These are phyloP conservation scores for Onthophagus taurus DNA, from an alignment of 1,140 invertebrate species.

Conservation along the genomic window DNA sequence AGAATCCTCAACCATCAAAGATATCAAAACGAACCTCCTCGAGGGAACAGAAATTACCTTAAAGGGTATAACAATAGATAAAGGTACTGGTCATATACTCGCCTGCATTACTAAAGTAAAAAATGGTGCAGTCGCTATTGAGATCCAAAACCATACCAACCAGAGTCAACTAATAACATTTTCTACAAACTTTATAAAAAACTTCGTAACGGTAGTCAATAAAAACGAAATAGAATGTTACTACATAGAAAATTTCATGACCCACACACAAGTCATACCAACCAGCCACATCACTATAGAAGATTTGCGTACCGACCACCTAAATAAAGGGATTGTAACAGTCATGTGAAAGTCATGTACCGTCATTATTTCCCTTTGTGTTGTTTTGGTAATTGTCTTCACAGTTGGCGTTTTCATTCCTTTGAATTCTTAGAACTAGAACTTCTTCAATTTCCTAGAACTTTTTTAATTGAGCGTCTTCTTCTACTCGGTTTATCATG, in stretches of 20 bases:
- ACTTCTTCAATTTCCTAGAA: too few species aligned
- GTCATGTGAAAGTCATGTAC: too few species aligned
- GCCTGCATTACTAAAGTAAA: not conserved
- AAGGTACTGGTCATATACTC: not conserved
- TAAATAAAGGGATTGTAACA: too few species aligned
- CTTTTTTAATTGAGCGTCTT: too few species aligned
- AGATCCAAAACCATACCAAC: not conserved
- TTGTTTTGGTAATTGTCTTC: too few species aligned
- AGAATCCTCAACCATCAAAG: not conserved
- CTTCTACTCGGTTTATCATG: too few species aligned
- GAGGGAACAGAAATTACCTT: not conserved
- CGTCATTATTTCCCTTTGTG: too few species aligned
- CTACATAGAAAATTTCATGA: not conserved
- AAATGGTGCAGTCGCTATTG: not conserved
- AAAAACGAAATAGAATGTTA: not conserved
- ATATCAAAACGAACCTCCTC: not conserved
- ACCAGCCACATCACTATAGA: not conserved
- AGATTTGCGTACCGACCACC: conserved; percentile 2
- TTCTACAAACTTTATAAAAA: not conserved
- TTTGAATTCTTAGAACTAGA: too few species aligned
- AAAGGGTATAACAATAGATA: not conserved
- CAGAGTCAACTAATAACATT: not conserved
- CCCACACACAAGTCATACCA: not conserved
- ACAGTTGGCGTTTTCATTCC: too few species aligned
- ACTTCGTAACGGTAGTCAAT: not conserved